phyloP scores from a whole-genome alignment of 2,113 vertebrate genomes.

The Laterallus jamaicensis region DNA sequence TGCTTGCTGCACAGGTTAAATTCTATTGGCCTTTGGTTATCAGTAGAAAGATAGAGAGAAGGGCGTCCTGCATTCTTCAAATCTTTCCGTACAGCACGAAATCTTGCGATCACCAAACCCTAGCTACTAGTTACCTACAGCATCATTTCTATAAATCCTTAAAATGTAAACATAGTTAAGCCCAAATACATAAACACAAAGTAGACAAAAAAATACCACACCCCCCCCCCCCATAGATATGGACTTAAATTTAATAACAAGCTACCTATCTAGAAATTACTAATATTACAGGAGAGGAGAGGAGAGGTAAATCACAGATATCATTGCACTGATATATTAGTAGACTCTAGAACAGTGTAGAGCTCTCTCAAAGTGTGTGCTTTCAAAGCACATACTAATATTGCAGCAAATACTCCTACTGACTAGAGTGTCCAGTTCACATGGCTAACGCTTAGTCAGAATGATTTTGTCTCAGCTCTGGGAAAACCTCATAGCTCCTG shows the following conservation, averaged over 20 bases:
- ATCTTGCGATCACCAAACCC: too few relatives aligned
- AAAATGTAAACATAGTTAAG: neutral
- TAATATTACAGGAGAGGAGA: neutral
- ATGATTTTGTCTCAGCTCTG: neutral
- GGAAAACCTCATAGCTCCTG: neutral
- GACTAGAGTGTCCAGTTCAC: neutral
- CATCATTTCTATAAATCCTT: neutral
- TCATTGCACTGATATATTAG: neutral
- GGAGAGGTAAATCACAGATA: neutral
- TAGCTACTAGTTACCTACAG: too few relatives aligned
- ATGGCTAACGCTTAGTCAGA: neutral
- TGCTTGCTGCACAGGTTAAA: too few relatives aligned
- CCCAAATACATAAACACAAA: neutral
- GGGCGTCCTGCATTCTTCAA: too few relatives aligned
- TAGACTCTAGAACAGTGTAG: neutral
- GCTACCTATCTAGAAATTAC: neutral
- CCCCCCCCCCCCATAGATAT: neutral
- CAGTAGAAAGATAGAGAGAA: too few relatives aligned
- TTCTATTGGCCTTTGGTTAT: too few relatives aligned
- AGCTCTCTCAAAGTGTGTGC: neutral
- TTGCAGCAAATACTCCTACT: neutral
- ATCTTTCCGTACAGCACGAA: too few relatives aligned
- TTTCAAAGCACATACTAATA: neutral
- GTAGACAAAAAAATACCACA: neutral
- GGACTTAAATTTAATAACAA: neutral